Evolutionary conservation across 2,888 invertebrate species (phyloP).

Genomic region (Pandemis corylana): DNA sequence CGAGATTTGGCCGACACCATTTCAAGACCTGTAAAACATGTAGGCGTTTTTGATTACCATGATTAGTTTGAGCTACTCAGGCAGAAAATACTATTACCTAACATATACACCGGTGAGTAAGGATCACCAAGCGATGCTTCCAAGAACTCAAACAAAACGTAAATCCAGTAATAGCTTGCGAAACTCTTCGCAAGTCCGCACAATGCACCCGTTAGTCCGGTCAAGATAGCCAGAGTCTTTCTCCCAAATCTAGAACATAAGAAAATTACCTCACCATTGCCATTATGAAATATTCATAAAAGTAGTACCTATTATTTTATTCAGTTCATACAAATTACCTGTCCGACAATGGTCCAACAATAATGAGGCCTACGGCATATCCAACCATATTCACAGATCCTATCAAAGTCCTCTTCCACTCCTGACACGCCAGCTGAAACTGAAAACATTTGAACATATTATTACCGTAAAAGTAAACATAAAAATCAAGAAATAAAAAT

Average conservation of each 20-base stretch:
- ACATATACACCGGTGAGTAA: constrained; percentile 54
- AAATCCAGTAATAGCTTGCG: constrained; percentile 51
- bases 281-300: too few relatives aligned
- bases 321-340: constrained; percentile 65
- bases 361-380: constrained; percentile 86
- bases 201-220: constrained; percentile 51
- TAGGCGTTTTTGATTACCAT: not conserved
- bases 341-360: constrained; percentile 87
- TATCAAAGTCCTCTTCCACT: constrained; percentile 87
- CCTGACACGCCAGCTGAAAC: constrained; percentile 85
- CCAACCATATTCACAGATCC: constrained; percentile 88
- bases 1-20: constrained; percentile 66
- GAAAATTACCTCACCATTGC: not conserved
- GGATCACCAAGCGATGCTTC: constrained; percentile 57
- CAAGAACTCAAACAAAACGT: constrained; percentile 52
- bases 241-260: constrained; percentile 50
- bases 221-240: constrained; percentile 51
- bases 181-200: constrained; percentile 53
- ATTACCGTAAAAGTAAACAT: too few relatives aligned
- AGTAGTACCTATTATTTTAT: too few relatives aligned
- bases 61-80: not conserved
- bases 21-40: constrained; percentile 66
- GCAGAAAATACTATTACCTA: constrained; percentile 47
- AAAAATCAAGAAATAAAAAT: too few relatives aligned
- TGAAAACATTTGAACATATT: constrained; percentile 51